phyloP scores from a whole-genome alignment of 2,113 vertebrate genomes.

The Brachyhypopomus gauderio region DNA sequence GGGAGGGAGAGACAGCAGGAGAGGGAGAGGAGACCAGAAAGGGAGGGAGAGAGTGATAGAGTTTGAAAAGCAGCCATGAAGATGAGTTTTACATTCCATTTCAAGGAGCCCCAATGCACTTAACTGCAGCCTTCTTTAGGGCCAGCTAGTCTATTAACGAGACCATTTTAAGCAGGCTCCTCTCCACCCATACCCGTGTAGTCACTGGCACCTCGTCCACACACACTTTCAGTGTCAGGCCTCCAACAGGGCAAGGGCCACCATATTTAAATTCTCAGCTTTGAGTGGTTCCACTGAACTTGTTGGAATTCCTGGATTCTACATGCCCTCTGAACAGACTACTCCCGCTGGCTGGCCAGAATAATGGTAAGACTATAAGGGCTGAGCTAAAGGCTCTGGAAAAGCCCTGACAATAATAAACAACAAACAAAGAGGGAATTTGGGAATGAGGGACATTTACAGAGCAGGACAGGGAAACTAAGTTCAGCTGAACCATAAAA shows the following conservation, averaged over 20 bases:
- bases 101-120: conserved; percentile 7
- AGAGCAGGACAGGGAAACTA: conserved; percentile 50
- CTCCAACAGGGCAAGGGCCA: neutral
- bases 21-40: neutral
- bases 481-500: conserved; percentile 49
- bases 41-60: conserved; percentile 7
- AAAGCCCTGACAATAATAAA: conserved; percentile 17
- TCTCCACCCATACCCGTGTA: conserved; percentile 1
- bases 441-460: conserved; percentile 52
- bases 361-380: neutral
- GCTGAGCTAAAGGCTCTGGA: neutral
- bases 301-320: neutral
- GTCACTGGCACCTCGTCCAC: conserved; percentile 19
- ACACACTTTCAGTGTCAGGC: conserved; percentile 15
- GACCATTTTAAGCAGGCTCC: conserved; percentile 54
- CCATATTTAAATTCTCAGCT: conserved; percentile 19
- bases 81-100: conserved; percentile 56
- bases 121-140: conserved; percentile 1
- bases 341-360: neutral
- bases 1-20: conserved; percentile 7
- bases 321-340: neutral
- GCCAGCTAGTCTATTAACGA: conserved; percentile 53
- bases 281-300: conserved; percentile 7
- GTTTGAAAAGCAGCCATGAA: conserved; percentile 21
- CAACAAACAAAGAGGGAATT: conserved; percentile 40